Conservation (phyloP, 1,140 invertebrate species). For the Scaptomyza pallida region DNA sequence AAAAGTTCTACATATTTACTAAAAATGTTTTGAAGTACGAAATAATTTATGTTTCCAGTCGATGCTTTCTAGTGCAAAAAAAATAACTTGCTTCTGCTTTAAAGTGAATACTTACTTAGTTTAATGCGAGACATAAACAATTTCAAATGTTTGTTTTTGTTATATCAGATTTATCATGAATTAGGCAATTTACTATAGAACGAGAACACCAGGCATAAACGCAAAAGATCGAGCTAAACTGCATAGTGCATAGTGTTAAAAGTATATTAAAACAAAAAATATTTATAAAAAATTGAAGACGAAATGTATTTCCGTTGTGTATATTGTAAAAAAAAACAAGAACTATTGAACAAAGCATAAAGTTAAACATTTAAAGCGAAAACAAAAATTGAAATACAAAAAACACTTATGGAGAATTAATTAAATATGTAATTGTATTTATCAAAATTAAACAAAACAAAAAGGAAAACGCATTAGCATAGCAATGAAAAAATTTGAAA, state of each 20-base stretch:
- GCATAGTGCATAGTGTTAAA: conserved; percentile 71
- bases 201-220: conserved; percentile 71
- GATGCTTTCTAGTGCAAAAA: conserved; percentile 36
- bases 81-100: conserved; percentile 28
- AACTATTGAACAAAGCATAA: conserved; percentile 69
- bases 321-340: conserved; percentile 72
- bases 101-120: conserved; percentile 1
- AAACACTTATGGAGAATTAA: conserved; percentile 80
- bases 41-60: not conserved
- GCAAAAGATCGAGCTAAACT: conserved; percentile 79
- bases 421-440: conserved; percentile 74
- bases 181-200: conserved; percentile 42
- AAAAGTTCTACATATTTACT: conserved; percentile 6
- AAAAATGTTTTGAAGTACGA: not conserved
- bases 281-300: conserved; percentile 13
- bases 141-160: not conserved
- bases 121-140: conserved; percentile 15
- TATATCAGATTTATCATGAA: conserved; percentile 10
- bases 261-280: conserved; percentile 27
- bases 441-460: conserved; percentile 58
- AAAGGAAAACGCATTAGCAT: conserved; percentile 74
- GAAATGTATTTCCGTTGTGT: conserved; percentile 71
- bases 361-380: conserved; percentile 78
- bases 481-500: conserved; percentile 66
- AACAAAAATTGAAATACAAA: conserved; percentile 15